phyloP scores from a whole-genome alignment of 2,797 vertebrate genomes.

The Schizothorax lantsangensis region DNA sequence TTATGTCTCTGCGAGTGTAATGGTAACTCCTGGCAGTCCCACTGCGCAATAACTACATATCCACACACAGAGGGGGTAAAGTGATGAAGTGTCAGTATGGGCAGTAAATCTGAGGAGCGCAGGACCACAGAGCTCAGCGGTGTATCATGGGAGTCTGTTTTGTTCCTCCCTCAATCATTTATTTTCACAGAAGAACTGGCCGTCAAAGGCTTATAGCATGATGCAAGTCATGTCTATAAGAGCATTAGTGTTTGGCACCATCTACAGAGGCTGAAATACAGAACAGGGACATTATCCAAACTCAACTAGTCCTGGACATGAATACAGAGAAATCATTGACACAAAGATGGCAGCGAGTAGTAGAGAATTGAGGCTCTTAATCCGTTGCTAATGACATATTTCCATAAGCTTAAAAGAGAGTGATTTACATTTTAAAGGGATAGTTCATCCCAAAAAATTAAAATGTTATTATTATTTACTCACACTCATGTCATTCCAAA shows the following conservation, averaged over 20 bases:
- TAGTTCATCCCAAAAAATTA: not conserved
- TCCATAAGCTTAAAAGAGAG: not conserved
- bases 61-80: constrained; percentile 51
- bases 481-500: not conserved
- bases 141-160: constrained; percentile 43
- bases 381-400: constrained; percentile 29
- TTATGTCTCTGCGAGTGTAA: constrained; percentile 12
- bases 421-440: not conserved
- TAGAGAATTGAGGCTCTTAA: not conserved
- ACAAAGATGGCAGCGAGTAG: constrained; percentile 14
- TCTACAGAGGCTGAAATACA: constrained; percentile 37
- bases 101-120: constrained; percentile 53
- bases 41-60: constrained; percentile 48
- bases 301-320: constrained; percentile 5
- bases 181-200: constrained; percentile 30
- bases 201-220: constrained; percentile 21
- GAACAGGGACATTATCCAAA: constrained; percentile 20
- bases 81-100: constrained; percentile 36
- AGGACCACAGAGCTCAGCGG: constrained; percentile 35
- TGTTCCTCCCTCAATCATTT: constrained; percentile 47
- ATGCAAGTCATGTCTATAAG: constrained; percentile 35
- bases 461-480: not conserved
- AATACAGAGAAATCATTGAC: constrained; percentile 4
- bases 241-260: constrained; percentile 31
- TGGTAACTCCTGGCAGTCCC: constrained; percentile 38